Conservation (phyloP, 1,140 invertebrate species). For the Microplitis mediator region DNA sequence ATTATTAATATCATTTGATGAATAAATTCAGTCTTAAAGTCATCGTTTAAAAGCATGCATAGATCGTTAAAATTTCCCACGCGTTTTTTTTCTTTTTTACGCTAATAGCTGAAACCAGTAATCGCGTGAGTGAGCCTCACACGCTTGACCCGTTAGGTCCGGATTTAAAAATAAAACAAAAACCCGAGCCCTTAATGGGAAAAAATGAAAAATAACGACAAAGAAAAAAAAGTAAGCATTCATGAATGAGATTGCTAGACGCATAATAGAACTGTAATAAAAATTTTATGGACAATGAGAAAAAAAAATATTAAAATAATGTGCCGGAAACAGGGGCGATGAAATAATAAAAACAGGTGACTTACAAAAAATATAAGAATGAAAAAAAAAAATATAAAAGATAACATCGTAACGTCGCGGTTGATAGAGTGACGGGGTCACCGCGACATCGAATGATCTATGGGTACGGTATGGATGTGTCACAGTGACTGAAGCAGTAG, state of each 20-base stretch:
- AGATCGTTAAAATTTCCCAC: neutral
- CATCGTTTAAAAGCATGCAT: neutral
- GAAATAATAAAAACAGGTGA: constrained; percentile 21
- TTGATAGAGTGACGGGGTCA: constrained; percentile 16
- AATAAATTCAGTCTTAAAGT: neutral
- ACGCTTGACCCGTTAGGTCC: neutral
- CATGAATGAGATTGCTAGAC: neutral
- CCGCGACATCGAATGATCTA: constrained; percentile 1
- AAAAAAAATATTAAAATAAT: neutral
- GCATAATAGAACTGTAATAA: neutral
- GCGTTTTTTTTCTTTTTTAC: neutral
- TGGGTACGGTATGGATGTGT: neutral
- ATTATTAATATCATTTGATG: neutral
- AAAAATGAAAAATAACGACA: neutral
- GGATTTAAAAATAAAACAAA: no score
- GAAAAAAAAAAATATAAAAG: neutral
- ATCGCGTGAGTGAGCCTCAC: neutral
- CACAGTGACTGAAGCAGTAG: neutral
- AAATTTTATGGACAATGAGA: neutral
- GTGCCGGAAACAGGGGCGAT: neutral
- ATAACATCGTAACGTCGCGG: neutral
- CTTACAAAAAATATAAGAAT: neutral
- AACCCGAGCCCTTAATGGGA: no score
- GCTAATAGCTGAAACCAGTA: neutral
- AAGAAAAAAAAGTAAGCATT: neutral